phyloP scores from a whole-genome alignment of 2,113 vertebrate genomes.

The Rhipidura dahli region DNA sequence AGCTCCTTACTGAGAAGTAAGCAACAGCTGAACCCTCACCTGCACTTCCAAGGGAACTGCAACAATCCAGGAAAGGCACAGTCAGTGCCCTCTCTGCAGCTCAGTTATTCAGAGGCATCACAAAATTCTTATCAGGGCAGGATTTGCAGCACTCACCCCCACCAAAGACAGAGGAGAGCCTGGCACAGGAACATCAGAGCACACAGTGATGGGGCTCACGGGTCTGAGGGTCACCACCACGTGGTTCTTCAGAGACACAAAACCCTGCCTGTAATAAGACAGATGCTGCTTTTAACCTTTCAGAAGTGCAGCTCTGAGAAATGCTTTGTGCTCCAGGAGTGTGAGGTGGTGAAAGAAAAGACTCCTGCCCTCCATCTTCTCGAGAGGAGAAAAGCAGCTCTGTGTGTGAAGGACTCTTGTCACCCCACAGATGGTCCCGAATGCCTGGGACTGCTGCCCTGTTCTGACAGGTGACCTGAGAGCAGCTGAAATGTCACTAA shows the following conservation, averaged over 20 bases:
- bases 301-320: neutral
- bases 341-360: neutral
- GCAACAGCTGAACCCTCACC: accelerated
- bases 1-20: neutral
- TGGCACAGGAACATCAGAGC: accelerated
- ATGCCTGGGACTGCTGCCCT: neutral
- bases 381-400: neutral
- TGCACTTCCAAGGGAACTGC: neutral
- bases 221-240: accelerated
- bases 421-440: neutral
- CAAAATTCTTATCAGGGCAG: accelerated
- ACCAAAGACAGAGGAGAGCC: neutral
- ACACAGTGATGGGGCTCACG: accelerated
- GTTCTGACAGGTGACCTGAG: neutral
- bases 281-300: neutral
- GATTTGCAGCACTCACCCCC: neutral
- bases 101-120: neutral
- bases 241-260: accelerated
- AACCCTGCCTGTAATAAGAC: accelerated
- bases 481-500: neutral
- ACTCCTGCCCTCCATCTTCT: neutral
- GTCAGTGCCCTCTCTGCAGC: no score
- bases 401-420: neutral
- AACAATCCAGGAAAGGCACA: neutral
- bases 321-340: neutral